Evolutionary conservation across 2,113 vertebrate species (phyloP), one percentile per base, ranked within the genome.

Genomic region (Epinephelus moara): DNA sequence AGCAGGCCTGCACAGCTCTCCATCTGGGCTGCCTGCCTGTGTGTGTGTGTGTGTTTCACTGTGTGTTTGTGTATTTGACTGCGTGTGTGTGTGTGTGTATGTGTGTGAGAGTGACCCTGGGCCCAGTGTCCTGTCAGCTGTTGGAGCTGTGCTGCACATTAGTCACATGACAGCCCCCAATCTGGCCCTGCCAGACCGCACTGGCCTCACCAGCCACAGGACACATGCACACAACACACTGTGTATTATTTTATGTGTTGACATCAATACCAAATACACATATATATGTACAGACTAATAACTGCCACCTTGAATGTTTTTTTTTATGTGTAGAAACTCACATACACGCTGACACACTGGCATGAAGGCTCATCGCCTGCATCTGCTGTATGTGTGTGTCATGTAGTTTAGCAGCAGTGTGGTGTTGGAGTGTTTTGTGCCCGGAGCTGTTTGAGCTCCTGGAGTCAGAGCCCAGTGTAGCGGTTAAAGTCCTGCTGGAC

Each of bases 101-200:
- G 9, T 78, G 79, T 88, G 78, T 80, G 87, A 82, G 79, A 87
- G 92, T 93, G 92, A 95, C 95, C 95, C 95, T 92, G 92, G 94
- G 94, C 92, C 93, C 93, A 91, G 92, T 91, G 93, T 94, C 92
- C 94, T 94, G 94, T 96, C 94, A 95, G 94, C 95, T 96, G 95
- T 94, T 94, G 91, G 93, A 95, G 93, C 94, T 94, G 93, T 91
- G 90, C 88, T 95, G 91, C 94, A 92, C 93, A 95, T 95, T 95
- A 95, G 94, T 95, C 95, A 96, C 94, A 95, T 95, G 93, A 94
- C 92, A 88, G 95, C 89, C 84, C 88, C 90, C 95, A 95, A 95
- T 96, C 95, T 96, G 95, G 94, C 92, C 91, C 83, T 89, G 91
- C 89, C 95, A 94, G 89, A 93, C 88, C 83, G 86, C 89, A 77